A percentile compares a stretch with the other conserved stretches of the same genome.
phyloP scores from a whole-genome alignment of 2,888 invertebrate species.

The Venusia cambrica region DNA sequence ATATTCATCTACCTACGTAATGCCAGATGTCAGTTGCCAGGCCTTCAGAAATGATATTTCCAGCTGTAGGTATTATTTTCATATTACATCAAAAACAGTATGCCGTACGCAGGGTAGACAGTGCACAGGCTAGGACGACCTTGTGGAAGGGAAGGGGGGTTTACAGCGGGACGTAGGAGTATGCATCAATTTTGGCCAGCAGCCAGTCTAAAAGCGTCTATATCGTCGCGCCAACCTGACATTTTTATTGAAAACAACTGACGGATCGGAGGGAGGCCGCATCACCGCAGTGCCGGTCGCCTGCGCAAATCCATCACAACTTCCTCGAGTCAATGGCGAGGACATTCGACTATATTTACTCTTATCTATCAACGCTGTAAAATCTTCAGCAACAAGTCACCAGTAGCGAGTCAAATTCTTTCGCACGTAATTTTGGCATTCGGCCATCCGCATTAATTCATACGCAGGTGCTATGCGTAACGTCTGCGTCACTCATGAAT shows the following conservation, averaged over 20 bases:
- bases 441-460: conserved; percentile 44
- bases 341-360: conserved; percentile 65
- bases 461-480: conserved; percentile 38
- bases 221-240: conserved; percentile 71
- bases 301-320: conserved; percentile 68
- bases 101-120: conserved; percentile 34
- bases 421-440: conserved; percentile 44
- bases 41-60: conserved; percentile 9
- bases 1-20: too few species aligned
- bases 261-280: conserved; percentile 62
- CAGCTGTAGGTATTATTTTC: too few species aligned
- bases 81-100: too few species aligned
- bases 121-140: conserved; percentile 57
- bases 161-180: conserved; percentile 53
- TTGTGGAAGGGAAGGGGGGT: conserved; percentile 57
- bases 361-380: conserved; percentile 56
- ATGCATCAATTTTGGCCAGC: conserved; percentile 65
- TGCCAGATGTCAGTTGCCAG: too few species aligned
- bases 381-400: conserved; percentile 50
- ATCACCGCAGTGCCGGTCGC: conserved; percentile 53
- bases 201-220: conserved; percentile 74
- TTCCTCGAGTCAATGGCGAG: conserved; percentile 78
- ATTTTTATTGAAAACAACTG: conserved; percentile 78
- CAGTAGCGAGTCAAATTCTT: conserved; percentile 34
- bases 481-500: conserved; percentile 36